These are phyloP conservation scores for Hetaerina titia DNA, from an alignment of 2,888 invertebrate species.

Conservation along the genomic window DNA sequence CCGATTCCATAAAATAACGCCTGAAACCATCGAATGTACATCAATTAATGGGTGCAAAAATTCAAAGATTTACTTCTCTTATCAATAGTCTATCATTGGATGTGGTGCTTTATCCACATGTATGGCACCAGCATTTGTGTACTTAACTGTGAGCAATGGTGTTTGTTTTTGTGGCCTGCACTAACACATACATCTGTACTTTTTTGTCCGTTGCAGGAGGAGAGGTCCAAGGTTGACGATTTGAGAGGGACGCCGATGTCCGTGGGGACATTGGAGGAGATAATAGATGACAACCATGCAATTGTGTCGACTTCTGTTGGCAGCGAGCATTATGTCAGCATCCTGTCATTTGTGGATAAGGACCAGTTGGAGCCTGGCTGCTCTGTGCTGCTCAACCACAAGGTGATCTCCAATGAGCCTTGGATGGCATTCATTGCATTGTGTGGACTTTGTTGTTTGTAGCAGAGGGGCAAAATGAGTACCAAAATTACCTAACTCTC, in stretches of 20 bases:
- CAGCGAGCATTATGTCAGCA: slow-evolving; percentile 99
- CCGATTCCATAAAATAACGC: too few species aligned
- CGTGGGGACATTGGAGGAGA: slow-evolving; percentile 99
- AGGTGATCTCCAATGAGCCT: slow-evolving; percentile 79
- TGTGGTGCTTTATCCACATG: too few species aligned
- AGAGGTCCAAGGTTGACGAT: slow-evolving; percentile 98
- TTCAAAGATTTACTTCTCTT: too few species aligned
- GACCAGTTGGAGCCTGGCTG: slow-evolving; percentile 99
- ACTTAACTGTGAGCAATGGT: too few species aligned
- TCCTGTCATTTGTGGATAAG: slow-evolving; percentile 99
- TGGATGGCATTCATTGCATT: too few species aligned
- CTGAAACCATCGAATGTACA: too few species aligned
- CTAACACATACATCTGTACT: slow-evolving; percentile 45
- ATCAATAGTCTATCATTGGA: too few species aligned
- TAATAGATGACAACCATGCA: slow-evolving; percentile 99
- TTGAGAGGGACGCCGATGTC: slow-evolving; percentile 99
- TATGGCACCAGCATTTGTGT: too few species aligned
- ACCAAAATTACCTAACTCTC: too few species aligned
- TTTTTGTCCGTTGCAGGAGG: slow-evolving; percentile 81
- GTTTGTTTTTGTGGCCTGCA: not conserved
- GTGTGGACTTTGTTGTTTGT: too few species aligned
- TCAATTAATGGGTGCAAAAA: too few species aligned
- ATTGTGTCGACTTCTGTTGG: slow-evolving; percentile 99
- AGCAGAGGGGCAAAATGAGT: too few species aligned
- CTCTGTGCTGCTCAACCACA: slow-evolving; percentile 98